phyloP scores from a whole-genome alignment of 92 coral and sea anemone genomes.

The Palythoa caribaeorum region DNA sequence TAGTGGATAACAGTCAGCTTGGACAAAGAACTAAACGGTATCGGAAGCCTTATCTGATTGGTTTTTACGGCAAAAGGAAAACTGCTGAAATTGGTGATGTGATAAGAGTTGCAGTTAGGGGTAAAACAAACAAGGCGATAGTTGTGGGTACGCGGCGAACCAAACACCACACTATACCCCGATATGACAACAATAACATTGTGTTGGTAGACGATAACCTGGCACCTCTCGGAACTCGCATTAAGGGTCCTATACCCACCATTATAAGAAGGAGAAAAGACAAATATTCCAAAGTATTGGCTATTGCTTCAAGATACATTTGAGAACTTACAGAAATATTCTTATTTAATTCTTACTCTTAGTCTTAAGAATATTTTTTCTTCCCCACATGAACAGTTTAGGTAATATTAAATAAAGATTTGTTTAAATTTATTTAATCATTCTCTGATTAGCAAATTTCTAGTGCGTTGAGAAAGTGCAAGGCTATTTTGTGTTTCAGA shows the following conservation, averaged over 20 bases:
- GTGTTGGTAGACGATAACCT: conserved; percentile 96
- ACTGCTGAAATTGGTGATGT: conserved; percentile 98
- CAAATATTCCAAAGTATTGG: conserved; percentile 96
- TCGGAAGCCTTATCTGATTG: conserved; percentile 93
- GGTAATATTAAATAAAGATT: too few species aligned
- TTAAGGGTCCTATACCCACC: conserved; percentile 95
- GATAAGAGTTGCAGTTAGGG: conserved; percentile 94
- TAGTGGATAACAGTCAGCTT: conserved; percentile 93
- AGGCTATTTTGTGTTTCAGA: too few species aligned
- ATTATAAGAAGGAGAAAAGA: conserved; percentile 89
- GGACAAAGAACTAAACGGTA: conserved; percentile 92
- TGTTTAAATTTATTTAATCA: too few species aligned
- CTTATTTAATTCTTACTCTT: too few species aligned
- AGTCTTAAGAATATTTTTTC: too few species aligned
- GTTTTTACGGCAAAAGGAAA: conserved; percentile 92
- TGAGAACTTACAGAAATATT: conserved; percentile 1
- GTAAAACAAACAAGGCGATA: conserved; percentile 92
- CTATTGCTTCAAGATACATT: conserved; percentile 96
- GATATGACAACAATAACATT: conserved; percentile 95
- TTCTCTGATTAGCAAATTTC: too few species aligned
- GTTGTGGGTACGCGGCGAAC: conserved; percentile 97
- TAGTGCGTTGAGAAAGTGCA: too few species aligned
- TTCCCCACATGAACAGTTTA: too few species aligned
- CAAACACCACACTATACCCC: conserved; percentile 90
- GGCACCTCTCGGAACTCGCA: conserved; percentile 96